These are phyloP conservation scores for Troides oblongomaculatus DNA, from an alignment of 2,888 invertebrate genomes.

Conservation along the genomic window DNA sequence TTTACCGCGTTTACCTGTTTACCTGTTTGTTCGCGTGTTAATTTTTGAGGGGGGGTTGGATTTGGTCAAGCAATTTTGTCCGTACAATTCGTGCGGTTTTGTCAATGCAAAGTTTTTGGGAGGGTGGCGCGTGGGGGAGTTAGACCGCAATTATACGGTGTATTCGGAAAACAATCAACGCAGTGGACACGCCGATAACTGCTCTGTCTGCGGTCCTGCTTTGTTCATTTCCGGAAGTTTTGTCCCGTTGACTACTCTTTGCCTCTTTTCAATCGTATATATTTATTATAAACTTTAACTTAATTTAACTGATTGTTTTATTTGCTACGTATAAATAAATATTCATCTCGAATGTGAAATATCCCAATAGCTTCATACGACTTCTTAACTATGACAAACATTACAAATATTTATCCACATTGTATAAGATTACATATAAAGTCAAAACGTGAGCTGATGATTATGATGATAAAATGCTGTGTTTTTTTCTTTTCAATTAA, in stretches of 20 bases:
- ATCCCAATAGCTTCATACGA: too few relatives aligned
- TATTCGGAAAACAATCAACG: constrained; percentile 63
- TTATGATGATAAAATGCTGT: too few relatives aligned
- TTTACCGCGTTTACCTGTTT: constrained; percentile 8
- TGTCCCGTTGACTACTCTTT: constrained; percentile 16
- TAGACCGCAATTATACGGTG: constrained; percentile 53
- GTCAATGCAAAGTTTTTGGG: constrained; percentile 34
- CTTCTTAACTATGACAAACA: too few relatives aligned
- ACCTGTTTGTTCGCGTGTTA: constrained; percentile 2
- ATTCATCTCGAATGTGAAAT: too few relatives aligned
- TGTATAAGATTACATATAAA: too few relatives aligned
- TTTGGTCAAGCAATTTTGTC: constrained; percentile 23
- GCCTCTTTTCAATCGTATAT: too few relatives aligned
- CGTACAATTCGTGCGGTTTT: constrained; percentile 32
- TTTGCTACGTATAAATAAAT: too few relatives aligned
- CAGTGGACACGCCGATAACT: constrained; percentile 43
- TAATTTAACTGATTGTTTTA: too few relatives aligned
- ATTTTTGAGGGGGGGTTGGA: constrained; percentile 11
- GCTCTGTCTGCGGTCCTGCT: constrained; percentile 39
- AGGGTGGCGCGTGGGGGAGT: constrained; percentile 30
- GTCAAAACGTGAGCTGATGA: too few relatives aligned
- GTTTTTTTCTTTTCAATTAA: too few relatives aligned
- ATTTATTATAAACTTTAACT: too few relatives aligned
- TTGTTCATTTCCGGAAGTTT: constrained; percentile 27
- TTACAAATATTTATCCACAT: too few relatives aligned